Percentiles rank a stretch among this genome's conserved stretches.
phyloP scores from a whole-genome alignment of 2,113 vertebrate genomes.

The Ciconia maguari region DNA sequence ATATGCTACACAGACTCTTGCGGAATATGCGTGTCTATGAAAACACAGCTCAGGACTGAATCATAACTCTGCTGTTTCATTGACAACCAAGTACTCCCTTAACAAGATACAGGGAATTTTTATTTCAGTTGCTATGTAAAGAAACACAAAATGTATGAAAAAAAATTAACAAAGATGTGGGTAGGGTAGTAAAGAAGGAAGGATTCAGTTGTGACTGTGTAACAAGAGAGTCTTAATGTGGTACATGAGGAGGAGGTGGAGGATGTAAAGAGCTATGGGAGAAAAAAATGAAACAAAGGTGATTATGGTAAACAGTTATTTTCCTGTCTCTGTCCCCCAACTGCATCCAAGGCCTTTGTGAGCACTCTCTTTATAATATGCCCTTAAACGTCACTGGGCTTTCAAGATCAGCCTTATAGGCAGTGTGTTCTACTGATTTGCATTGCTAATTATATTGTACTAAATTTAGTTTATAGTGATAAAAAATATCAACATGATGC shows the following conservation, averaged over 20 bases:
- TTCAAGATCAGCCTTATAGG: constrained; percentile 3
- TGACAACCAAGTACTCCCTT: neutral
- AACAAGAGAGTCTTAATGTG: neutral
- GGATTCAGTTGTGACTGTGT: neutral
- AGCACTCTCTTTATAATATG: constrained; percentile 31
- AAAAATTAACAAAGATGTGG: constrained; percentile 3
- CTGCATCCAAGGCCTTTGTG: neutral
- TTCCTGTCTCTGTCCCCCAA: constrained; percentile 29
- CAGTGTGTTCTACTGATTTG: neutral
- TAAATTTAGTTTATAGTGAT: constrained; percentile 41
- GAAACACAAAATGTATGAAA: neutral
- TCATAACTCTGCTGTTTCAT: neutral
- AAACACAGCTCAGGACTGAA: neutral
- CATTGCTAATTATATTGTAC: constrained; percentile 58
- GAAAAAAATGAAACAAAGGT: constrained; percentile 45
- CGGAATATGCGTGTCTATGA: neutral
- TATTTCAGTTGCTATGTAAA: constrained; percentile 40
- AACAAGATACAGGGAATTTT: neutral
- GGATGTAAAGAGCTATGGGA: constrained; percentile 28
- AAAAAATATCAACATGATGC: constrained; percentile 35
- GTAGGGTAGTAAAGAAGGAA: constrained; percentile 5
- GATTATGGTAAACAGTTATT: constrained; percentile 20
- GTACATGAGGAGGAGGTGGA: neutral
- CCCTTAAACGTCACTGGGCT: constrained; percentile 48
- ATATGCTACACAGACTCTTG: neutral